Base-by-base conservation (phyloP, 2,888 invertebrate species). In the Sussaba pulchella region DNA sequence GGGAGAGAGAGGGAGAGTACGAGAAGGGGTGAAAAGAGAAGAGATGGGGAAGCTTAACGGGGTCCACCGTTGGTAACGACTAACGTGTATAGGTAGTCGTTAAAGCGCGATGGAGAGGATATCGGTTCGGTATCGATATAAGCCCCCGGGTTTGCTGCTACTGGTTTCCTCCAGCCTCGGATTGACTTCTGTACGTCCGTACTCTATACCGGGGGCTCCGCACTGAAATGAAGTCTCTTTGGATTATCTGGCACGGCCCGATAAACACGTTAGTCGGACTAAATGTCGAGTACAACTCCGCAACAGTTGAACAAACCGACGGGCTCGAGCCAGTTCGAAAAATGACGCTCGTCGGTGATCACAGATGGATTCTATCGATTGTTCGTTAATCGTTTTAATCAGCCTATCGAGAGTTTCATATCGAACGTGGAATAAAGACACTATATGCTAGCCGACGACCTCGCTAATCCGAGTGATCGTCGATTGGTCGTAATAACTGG, bases 51-150 rank as follows among this genome's bases (percentile, higher is more conserved):
- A 78, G 76, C 67, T 79, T 71, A 75, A 71, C 57, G 72, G 39
- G 66, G 26, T 69, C 77, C 64, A 69, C 43, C 59, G 64, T 59
- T 21, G 77, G 81, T 77, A 77, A 81, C 81, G 81, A 81, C 77
- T 81, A 77, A 77, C 77, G 77, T 77, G 63, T 81, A 81, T 73
- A 69, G 77, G 73, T 81, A 74, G 73, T 77, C 81, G 81, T 81
- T 81, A 81, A 77, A 81, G 73, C 73, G 77, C 77, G 77, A 81
- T 81, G 73, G 81, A 81, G 77, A 81, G 77, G 81, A 81, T 81
- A 81, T 81, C 76, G 72, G 43, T 61, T 73, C 41, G 63, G 80
- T 81, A 81, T 81, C 81, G 77, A 81, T 81, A 77, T 73, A 77
- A 77, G 73, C 73, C 59, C 70, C 59, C 24, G 64, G 73, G 57